Evolutionary conservation across 1,140 invertebrate genomes (phyloP).

Genomic region (Maconellicoccus hirsutus): DNA sequence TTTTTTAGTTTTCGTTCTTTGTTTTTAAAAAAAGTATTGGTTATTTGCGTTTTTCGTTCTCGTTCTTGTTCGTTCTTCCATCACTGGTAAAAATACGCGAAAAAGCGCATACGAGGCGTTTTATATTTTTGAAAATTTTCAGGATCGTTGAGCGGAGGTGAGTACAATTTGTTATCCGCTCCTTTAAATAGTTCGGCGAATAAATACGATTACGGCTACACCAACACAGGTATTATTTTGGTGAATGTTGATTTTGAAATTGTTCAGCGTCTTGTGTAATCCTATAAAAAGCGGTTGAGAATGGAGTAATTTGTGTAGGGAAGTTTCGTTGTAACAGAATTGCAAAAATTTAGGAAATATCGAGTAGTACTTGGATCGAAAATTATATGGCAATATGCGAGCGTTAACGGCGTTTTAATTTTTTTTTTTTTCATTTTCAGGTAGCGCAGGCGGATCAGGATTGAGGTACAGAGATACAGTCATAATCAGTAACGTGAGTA

Average conservation of each 20-base stretch:
- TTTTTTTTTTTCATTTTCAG: constrained; percentile 29
- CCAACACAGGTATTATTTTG: constrained; percentile 23
- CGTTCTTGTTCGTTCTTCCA: no score
- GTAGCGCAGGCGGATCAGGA: constrained; percentile 27
- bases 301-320: no score
- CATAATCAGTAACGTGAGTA: constrained; percentile 6
- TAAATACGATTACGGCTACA: constrained; percentile 20
- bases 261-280: no score
- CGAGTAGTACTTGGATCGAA: no score
- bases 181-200: constrained; percentile 27
- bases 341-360: no score
- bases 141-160: constrained; percentile 25
- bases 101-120: not conserved
- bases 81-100: not conserved
- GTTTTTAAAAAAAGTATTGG: not conserved
- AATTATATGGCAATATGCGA: no score
- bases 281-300: no score
- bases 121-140: not conserved
- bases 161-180: constrained; percentile 31
- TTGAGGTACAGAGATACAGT: not conserved
- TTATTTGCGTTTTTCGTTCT: no score
- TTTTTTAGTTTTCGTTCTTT: no score
- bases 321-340: no score
- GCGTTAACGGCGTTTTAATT: no score
- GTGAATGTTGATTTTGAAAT: no score